phyloP scores from a whole-genome alignment of 2,797 vertebrate species.

The Cercopithecus petaurista region DNA sequence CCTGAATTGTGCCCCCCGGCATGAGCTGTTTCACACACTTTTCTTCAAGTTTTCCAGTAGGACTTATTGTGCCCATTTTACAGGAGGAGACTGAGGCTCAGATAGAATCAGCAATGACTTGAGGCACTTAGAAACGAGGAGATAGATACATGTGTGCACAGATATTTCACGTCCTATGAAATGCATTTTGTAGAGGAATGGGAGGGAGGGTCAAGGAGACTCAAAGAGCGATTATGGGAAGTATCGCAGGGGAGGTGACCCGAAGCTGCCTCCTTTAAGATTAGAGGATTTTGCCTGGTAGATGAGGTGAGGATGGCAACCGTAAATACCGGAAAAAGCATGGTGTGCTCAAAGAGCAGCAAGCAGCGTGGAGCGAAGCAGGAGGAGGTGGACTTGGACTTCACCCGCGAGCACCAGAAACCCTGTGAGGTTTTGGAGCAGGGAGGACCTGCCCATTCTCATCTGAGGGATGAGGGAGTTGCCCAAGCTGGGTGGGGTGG shows the following conservation, averaged over 20 bases:
- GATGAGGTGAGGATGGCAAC: rapidly evolving
- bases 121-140: neutral
- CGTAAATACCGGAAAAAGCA: rapidly evolving
- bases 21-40: rapidly evolving
- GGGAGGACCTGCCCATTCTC: neutral
- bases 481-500: neutral
- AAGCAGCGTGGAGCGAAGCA: rapidly evolving
- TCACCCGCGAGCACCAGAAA: neutral
- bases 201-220: no score
- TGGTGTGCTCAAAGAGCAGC: no score
- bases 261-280: no score
- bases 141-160: neutral
- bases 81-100: neutral
- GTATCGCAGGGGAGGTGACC: neutral
- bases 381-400: no score
- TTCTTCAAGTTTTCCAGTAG: neutral
- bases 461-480: neutral
- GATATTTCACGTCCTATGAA: neutral
- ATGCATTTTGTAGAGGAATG: neutral
- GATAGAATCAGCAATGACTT: neutral
- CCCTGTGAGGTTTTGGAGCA: neutral
- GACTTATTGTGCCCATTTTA: neutral
- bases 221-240: neutral
- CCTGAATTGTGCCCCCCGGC: rapidly evolving
- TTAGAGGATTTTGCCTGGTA: neutral